Percentiles rank a stretch among this genome's conserved stretches.
phyloP scores from a whole-genome alignment of 2,113 vertebrate genomes.

The Hypomesus transpacificus region DNA sequence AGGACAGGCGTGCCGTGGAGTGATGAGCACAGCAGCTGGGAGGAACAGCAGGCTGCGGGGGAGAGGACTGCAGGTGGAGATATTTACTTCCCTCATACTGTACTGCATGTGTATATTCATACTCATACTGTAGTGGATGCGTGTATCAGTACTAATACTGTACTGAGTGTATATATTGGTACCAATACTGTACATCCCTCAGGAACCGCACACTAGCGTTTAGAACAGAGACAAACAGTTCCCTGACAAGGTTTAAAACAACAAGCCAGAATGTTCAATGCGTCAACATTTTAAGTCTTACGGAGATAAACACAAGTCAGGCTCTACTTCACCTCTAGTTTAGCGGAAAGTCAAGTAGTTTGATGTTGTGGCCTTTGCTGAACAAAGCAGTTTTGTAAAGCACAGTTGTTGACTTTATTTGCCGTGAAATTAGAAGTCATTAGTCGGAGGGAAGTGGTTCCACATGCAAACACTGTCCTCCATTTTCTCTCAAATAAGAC shows the following conservation, averaged over 20 bases:
- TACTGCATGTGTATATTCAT: too few species aligned
- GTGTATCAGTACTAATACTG: too few species aligned
- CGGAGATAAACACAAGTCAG: slow-evolving; percentile 47
- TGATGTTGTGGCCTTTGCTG: slow-evolving; percentile 29
- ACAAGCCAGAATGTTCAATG: too few species aligned
- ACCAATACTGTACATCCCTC: too few species aligned
- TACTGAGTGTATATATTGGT: too few species aligned
- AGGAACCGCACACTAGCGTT: too few species aligned
- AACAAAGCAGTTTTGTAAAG: slow-evolving; percentile 49
- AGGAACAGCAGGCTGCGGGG: neutral
- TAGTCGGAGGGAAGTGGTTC: slow-evolving; percentile 46
- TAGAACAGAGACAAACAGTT: too few species aligned
- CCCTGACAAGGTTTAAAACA: too few species aligned
- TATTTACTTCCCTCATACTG: too few species aligned
- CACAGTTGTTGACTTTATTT: slow-evolving; percentile 53
- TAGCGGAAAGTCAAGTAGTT: slow-evolving; percentile 46
- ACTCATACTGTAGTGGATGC: too few species aligned
- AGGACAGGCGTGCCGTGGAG: slow-evolving; percentile 59
- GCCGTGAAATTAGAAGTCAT: slow-evolving; percentile 61
- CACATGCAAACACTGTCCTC: slow-evolving; percentile 44
- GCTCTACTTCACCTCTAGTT: slow-evolving; percentile 35
- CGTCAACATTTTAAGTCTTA: neutral
- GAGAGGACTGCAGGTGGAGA: neutral
- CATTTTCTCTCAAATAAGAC: slow-evolving; percentile 41
- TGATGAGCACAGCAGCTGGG: slow-evolving; percentile 60